A percentile compares a stretch with the other conserved stretches of the same genome.
Conservation (phyloP, 1,140 invertebrate genomes). For the Laupala kohalensis region DNA sequence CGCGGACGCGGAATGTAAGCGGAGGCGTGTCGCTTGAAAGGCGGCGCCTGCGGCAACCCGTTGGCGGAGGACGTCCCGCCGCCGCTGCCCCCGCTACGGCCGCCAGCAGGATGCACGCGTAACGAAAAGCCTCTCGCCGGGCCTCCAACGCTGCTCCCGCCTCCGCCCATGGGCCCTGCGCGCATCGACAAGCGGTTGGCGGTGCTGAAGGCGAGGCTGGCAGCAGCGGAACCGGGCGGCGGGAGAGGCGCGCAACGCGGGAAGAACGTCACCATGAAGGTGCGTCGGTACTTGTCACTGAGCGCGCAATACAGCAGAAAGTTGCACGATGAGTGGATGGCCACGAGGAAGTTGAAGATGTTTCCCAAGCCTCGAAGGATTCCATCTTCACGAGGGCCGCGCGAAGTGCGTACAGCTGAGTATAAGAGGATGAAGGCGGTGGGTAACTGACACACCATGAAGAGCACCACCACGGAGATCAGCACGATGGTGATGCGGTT, state of each 20-base stretch:
- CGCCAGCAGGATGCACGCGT: too few relatives aligned
- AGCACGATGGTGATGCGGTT: conserved; percentile 62
- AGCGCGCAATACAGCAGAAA: conserved; percentile 67
- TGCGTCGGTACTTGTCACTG: conserved; percentile 60
- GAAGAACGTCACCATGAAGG: conserved; percentile 50
- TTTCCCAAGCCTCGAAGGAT: conserved; percentile 45
- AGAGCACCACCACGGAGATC: conserved; percentile 59
- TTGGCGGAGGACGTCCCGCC: too few relatives aligned
- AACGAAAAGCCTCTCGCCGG: too few relatives aligned
- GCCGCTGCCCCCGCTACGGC: too few relatives aligned
- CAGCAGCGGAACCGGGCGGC: neutral
- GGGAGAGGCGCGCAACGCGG: conserved; percentile 23
- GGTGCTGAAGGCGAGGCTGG: too few relatives aligned
- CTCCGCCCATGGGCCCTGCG: too few relatives aligned
- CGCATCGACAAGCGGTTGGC: too few relatives aligned
- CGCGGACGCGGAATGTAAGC: neutral
- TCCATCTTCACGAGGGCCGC: conserved; percentile 21
- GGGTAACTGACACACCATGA: conserved; percentile 58
- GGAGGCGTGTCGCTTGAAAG: neutral
- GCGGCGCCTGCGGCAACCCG: too few relatives aligned
- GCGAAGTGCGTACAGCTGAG: conserved; percentile 30
- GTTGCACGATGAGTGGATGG: conserved; percentile 57
- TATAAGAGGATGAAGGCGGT: conserved; percentile 43
- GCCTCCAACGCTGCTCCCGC: too few relatives aligned
- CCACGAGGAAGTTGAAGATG: conserved; percentile 56